A percentile compares a stretch with the other conserved stretches of the same genome.
phyloP scores from a whole-genome alignment of 1,140 invertebrate species.

The Epicauta chinensis region DNA sequence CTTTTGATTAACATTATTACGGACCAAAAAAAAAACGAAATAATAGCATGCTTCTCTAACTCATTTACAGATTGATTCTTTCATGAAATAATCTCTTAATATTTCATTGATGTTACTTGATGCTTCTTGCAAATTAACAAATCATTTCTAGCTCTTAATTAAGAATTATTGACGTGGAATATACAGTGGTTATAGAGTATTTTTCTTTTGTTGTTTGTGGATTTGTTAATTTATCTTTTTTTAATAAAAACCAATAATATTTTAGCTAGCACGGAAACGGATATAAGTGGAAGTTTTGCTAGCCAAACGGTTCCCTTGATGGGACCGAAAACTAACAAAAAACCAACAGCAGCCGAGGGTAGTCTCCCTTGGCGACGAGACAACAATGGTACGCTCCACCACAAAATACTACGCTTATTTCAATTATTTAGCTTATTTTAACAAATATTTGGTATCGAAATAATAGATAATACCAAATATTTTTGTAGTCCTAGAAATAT shows the following conservation, averaged over 20 bases:
- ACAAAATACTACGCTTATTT: conserved; percentile 19
- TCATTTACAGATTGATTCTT: background rate
- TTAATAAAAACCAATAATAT: conserved; percentile 1
- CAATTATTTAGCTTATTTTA: background rate
- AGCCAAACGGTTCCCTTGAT: conserved; percentile 35
- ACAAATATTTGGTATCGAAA: background rate
- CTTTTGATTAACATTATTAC: too few relatives aligned
- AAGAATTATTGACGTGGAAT: too few relatives aligned
- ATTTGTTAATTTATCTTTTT: too few relatives aligned
- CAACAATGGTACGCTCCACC: conserved; percentile 30
- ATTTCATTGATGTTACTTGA: too few relatives aligned
- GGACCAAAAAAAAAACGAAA: background rate
- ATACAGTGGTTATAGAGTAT: too few relatives aligned
- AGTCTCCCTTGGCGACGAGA: conserved; percentile 69
- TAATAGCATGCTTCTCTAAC: conserved; percentile 3
- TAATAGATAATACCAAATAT: conserved; percentile 1
- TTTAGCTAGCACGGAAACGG: conserved; percentile 40
- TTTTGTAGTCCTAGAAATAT: background rate
- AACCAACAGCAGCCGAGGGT: conserved; percentile 62
- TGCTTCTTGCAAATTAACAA: too few relatives aligned
- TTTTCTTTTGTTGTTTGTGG: too few relatives aligned
- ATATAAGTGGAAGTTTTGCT: conserved; percentile 35
- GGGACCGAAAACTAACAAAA: conserved; percentile 38
- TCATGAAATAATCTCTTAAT: too few relatives aligned
- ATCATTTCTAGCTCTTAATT: too few relatives aligned